phyloP scores from a whole-genome alignment of 2,888 invertebrate genomes.

The Diabrotica balteata region DNA sequence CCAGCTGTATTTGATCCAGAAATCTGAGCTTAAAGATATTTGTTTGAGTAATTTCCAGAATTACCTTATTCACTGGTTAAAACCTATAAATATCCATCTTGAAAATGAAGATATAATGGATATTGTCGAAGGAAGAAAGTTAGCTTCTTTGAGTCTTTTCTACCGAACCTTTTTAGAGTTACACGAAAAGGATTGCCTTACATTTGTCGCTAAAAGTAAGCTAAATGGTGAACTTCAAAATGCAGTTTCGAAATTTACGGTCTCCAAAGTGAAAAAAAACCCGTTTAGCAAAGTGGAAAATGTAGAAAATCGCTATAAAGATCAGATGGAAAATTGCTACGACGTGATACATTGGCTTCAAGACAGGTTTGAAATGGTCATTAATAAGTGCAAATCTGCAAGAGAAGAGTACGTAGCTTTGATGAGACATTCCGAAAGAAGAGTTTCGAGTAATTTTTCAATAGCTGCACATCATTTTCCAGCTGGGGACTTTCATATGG shows the following conservation, averaged over 20 bases:
- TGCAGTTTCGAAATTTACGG: conserved; percentile 55
- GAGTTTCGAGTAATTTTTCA: conserved; percentile 26
- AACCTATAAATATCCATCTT: conserved; percentile 61
- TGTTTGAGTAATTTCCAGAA: conserved; percentile 62
- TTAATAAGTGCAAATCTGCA: conserved; percentile 48
- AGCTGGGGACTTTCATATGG: background rate
- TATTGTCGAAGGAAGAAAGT: conserved; percentile 63
- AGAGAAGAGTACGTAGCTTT: conserved; percentile 49
- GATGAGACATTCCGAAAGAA: conserved; percentile 12
- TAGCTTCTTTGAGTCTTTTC: conserved; percentile 65
- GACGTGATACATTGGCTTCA: conserved; percentile 68
- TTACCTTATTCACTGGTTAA: conserved; percentile 63
- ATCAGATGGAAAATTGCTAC: conserved; percentile 61
- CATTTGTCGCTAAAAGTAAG: conserved; percentile 37
- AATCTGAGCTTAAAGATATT: conserved; percentile 47
- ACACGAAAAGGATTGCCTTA: conserved; percentile 63
- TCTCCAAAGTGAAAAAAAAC: conserved; percentile 41
- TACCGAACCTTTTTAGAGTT: conserved; percentile 69
- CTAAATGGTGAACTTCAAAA: conserved; percentile 40
- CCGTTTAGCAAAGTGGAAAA: conserved; percentile 4
- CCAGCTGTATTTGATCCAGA: conserved; percentile 62
- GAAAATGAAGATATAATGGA: conserved; percentile 60
- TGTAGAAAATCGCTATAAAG: conserved; percentile 50
- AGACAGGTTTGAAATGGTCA: conserved; percentile 60
- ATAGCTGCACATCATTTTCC: conserved; percentile 10